A percentile compares a stretch with the other conserved stretches of the same genome.
phyloP scores from a whole-genome alignment of 2,888 invertebrate species.

The Eupithecia exiguata region DNA sequence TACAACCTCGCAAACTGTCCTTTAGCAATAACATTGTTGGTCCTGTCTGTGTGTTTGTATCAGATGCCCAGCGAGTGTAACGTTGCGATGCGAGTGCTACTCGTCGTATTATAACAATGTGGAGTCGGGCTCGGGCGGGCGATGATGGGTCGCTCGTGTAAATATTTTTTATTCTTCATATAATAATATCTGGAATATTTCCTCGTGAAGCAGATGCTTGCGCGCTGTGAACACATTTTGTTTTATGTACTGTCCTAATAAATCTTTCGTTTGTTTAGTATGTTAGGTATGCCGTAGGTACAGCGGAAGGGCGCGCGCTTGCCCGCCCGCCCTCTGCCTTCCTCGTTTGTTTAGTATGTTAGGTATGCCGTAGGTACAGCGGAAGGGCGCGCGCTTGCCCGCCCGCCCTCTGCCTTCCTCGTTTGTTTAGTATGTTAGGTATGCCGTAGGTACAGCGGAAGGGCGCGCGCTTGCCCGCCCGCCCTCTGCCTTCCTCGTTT shows the following conservation, averaged over 20 bases:
- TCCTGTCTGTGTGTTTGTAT: neutral
- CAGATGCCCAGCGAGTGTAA: neutral
- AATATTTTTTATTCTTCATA: neutral
- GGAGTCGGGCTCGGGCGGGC: neutral
- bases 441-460: too few relatives aligned
- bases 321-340: too few relatives aligned
- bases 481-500: too few relatives aligned
- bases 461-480: too few relatives aligned
- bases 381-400: neutral
- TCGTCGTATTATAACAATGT: neutral
- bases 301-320: too few relatives aligned
- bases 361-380: neutral
- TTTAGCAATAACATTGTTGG: neutral
- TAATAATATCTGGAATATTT: slow-evolving; percentile 1
- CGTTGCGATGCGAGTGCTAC: too few relatives aligned
- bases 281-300: neutral
- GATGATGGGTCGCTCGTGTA: neutral
- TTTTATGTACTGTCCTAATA: slow-evolving; percentile 2
- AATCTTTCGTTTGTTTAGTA: neutral
- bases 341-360: too few relatives aligned
- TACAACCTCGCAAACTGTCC: neutral
- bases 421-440: neutral
- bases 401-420: neutral
- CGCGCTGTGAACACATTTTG: neutral
- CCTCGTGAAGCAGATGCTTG: slow-evolving; percentile 6